phyloP scores from a whole-genome alignment of 2,797 vertebrate species.

The Cynodonichthys magdalenae region DNA sequence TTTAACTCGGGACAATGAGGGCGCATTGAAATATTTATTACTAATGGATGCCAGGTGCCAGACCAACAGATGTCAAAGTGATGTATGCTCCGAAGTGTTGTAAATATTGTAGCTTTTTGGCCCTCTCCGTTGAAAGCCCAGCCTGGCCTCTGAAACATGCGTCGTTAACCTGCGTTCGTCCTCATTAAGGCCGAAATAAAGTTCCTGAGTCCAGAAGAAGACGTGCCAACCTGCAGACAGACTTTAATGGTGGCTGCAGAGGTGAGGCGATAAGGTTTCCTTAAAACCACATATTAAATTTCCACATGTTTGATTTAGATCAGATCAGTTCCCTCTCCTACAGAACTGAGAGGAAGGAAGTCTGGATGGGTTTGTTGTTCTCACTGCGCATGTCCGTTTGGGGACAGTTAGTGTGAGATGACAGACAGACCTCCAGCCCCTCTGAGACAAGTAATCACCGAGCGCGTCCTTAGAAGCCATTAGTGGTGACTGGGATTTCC shows the following conservation, averaged over 20 bases:
- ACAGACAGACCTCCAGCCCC: conserved; percentile 33
- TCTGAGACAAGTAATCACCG: conserved; percentile 45
- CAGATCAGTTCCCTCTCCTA: neutral
- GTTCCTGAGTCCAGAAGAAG: conserved; percentile 68
- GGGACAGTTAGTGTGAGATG: conserved; percentile 55
- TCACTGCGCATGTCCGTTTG: conserved; percentile 33
- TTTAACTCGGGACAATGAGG: conserved; percentile 44
- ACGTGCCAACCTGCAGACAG: conserved; percentile 75
- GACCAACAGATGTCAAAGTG: conserved; percentile 78
- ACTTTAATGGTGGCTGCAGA: conserved; percentile 73
- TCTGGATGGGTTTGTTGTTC: neutral
- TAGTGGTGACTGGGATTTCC: conserved; percentile 61
- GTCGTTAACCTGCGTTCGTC: conserved; percentile 80
- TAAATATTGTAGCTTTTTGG: conserved; percentile 80
- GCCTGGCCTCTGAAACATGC: conserved; percentile 70
- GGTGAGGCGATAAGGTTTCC: neutral
- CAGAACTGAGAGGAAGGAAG: conserved; percentile 10
- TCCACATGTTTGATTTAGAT: neutral
- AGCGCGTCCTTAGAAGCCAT: conserved; percentile 42
- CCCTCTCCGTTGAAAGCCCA: conserved; percentile 56
- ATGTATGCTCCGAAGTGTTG: conserved; percentile 80
- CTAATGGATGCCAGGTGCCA: conserved; percentile 81
- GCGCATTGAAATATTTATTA: conserved; percentile 74
- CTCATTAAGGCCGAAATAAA: conserved; percentile 81
- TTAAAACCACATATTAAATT: neutral